Evolutionary conservation across 2,113 vertebrate genomes (phyloP).

Genomic region (Centropus unirufus): DNA sequence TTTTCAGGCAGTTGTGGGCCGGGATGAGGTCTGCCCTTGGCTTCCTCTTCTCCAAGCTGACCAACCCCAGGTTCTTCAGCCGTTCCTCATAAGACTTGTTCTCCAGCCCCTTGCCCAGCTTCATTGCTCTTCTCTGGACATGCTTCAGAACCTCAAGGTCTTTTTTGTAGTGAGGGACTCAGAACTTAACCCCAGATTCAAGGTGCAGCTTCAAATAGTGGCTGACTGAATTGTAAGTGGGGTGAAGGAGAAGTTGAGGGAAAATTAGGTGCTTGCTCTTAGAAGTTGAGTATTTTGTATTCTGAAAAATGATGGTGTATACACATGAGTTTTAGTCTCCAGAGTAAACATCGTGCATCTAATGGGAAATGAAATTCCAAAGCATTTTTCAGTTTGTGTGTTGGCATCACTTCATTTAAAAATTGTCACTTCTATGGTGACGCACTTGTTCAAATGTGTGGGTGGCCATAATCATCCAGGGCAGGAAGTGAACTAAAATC

Average conservation of each 20-base stretch:
- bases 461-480: background rate
- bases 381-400: background rate
- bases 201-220: no score
- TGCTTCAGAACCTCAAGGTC: no score
- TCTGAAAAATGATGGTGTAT: background rate
- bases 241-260: background rate
- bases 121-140: no score
- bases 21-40: no score
- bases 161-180: no score
- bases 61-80: no score
- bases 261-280: background rate
- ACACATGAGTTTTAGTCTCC: background rate
- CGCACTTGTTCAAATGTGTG: background rate
- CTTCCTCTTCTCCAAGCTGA: no score
- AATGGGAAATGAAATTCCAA: background rate
- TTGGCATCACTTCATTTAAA: background rate
- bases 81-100: no score
- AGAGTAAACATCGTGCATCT: background rate
- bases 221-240: fast-evolving
- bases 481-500: background rate
- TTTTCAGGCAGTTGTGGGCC: no score
- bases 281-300: background rate
- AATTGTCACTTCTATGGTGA: background rate
- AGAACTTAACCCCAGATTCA: no score
- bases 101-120: no score